phyloP scores from a whole-genome alignment of 2,888 invertebrate species.

The Brenthis hecate region DNA sequence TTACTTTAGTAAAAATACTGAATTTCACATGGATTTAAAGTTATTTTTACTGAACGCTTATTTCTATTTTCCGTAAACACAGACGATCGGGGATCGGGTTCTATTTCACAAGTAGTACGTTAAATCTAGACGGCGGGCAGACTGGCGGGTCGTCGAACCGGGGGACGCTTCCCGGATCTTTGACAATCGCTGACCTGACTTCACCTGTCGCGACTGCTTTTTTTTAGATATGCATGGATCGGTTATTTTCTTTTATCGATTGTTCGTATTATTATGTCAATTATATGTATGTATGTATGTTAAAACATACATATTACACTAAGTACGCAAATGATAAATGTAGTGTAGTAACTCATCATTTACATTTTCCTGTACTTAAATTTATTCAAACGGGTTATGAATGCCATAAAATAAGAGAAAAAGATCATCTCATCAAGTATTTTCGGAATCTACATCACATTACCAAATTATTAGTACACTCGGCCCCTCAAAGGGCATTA shows the following conservation, averaged over 20 bases:
- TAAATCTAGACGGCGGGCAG: background rate
- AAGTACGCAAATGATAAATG: no score
- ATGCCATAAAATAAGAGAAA: background rate
- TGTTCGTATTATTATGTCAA: no score
- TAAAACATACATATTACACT: no score
- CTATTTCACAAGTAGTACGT: background rate
- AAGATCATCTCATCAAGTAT: conserved; percentile 3
- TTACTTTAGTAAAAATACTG: no score
- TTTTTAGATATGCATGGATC: background rate
- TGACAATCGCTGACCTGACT: conserved; percentile 2
- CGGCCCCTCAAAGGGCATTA: conserved; percentile 33
- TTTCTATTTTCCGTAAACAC: no score
- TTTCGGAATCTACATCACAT: conserved; percentile 8
- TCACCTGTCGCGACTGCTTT: background rate
- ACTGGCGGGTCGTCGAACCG: background rate
- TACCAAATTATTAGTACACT: conserved; percentile 18
- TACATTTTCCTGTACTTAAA: no score
- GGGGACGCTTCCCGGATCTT: background rate
- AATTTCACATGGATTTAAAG: no score
- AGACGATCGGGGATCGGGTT: background rate
- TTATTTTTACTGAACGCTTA: no score
- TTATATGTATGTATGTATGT: no score
- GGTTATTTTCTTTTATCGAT: no score
- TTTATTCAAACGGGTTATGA: no score
- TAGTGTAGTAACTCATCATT: no score